Evolutionary conservation across 2,888 invertebrate genomes (phyloP).

Genomic region (Ellobium chinense): DNA sequence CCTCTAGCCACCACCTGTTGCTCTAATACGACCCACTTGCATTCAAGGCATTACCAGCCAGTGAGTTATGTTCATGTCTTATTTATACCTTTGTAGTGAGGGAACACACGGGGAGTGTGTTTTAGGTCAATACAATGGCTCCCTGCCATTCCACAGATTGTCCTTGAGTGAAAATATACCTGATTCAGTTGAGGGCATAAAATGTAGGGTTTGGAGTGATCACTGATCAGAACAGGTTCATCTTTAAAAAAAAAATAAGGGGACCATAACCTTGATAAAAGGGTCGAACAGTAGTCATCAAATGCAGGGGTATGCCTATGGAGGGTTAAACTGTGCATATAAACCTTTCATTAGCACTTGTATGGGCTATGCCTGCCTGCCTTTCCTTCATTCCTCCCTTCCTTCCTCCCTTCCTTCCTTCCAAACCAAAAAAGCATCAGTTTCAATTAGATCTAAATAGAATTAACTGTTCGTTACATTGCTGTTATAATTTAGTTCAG

Average conservation of each 20-base stretch:
- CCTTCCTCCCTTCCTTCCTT: background rate
- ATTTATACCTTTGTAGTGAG: too few relatives aligned
- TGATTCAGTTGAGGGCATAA: background rate
- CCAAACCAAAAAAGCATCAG: too few relatives aligned
- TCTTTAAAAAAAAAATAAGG: background rate
- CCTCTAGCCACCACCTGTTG: too few relatives aligned
- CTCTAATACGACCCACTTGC: too few relatives aligned
- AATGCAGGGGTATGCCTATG: background rate
- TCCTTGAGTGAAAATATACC: background rate
- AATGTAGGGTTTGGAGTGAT: background rate
- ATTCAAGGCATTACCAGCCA: too few relatives aligned
- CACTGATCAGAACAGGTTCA: background rate
- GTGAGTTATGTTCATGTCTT: too few relatives aligned
- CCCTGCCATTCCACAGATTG: too few relatives aligned
- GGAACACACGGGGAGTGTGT: too few relatives aligned
- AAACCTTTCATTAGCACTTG: background rate
- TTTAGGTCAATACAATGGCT: too few relatives aligned
- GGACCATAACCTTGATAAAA: background rate
- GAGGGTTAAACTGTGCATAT: background rate
- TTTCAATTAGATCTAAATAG: too few relatives aligned
- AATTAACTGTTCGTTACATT: too few relatives aligned
- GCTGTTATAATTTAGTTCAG: too few relatives aligned
- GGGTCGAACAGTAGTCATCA: background rate
- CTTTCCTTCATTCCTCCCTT: background rate
- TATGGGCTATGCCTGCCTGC: background rate